phyloP scores from a whole-genome alignment of 2,888 invertebrate genomes.

The Megastigmus dorsalis region DNA sequence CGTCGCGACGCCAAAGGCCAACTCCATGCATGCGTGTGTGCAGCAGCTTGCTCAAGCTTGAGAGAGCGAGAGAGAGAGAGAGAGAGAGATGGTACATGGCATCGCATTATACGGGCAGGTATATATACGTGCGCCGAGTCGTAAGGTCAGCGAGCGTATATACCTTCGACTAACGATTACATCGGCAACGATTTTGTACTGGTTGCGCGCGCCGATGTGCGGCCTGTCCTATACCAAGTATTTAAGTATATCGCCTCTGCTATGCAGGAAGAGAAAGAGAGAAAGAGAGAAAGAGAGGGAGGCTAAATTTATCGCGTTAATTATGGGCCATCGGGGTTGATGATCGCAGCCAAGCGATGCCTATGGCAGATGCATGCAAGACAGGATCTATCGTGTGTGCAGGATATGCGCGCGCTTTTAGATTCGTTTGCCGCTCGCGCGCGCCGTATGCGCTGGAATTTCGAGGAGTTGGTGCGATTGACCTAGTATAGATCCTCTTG shows the following conservation, averaged over 20 bases:
- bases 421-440: no score
- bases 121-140: not conserved
- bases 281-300: not conserved
- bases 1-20: not conserved
- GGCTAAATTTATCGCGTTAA: slow-evolving; percentile 23
- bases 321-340: slow-evolving; percentile 29
- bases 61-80: no score
- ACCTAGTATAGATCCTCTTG: no score
- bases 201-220: not conserved
- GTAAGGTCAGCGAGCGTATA: not conserved
- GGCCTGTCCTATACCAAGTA: not conserved
- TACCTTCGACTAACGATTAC: slow-evolving; percentile 18
- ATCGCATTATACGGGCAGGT: not conserved
- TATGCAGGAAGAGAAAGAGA: not conserved
- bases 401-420: no score
- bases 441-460: no score
- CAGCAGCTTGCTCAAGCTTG: no score
- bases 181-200: not conserved
- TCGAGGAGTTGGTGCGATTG: no score
- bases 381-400: no score
- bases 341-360: slow-evolving; percentile 7
- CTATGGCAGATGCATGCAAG: no score
- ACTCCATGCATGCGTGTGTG: no score
- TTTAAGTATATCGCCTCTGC: slow-evolving; percentile 16
- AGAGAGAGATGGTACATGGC: not conserved